phyloP scores from a whole-genome alignment of 2,888 invertebrate genomes.

The Sphaerophoria taeniata region DNA sequence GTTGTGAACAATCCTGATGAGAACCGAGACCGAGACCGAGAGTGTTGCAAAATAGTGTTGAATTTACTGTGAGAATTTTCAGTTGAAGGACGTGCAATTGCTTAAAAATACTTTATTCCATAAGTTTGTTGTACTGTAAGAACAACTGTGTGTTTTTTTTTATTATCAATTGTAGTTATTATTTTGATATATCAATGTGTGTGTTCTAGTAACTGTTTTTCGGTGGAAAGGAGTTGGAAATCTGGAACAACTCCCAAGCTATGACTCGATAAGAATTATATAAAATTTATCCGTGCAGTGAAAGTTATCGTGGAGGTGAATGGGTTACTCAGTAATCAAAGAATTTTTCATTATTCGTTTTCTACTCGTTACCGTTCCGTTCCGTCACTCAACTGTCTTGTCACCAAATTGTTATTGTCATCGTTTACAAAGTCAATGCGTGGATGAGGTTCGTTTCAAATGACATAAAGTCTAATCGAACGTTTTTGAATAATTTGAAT shows the following conservation, averaged over 20 bases:
- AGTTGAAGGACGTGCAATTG: conserved; percentile 43
- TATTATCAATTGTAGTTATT: no score
- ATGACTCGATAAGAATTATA: not conserved
- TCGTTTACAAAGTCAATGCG: conserved; percentile 33
- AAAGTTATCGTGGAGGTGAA: conserved; percentile 2
- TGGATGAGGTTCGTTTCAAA: conserved; percentile 58
- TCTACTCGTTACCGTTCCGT: conserved; percentile 31
- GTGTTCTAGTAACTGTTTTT: not conserved
- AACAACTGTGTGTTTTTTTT: not conserved
- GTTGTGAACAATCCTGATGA: not conserved
- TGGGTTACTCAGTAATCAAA: conserved; percentile 35
- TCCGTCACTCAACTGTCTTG: not conserved
- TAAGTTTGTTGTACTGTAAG: not conserved
- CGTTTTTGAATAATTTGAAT: conserved; percentile 46
- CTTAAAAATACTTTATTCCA: not conserved
- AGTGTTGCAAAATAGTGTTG: conserved; percentile 35
- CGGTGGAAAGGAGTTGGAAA: conserved; percentile 15
- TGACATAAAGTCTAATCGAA: conserved; percentile 62
- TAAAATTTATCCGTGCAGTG: conserved; percentile 1
- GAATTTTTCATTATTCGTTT: conserved; percentile 38
- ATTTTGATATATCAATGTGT: no score
- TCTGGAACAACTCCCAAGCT: conserved; percentile 17
- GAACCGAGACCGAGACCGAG: not conserved
- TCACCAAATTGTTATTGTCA: not conserved
- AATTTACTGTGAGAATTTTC: conserved; percentile 63